A percentile compares a stretch with the other conserved stretches of the same genome.
phyloP scores from a whole-genome alignment of 1,140 invertebrate genomes.

The Diprion similis region DNA sequence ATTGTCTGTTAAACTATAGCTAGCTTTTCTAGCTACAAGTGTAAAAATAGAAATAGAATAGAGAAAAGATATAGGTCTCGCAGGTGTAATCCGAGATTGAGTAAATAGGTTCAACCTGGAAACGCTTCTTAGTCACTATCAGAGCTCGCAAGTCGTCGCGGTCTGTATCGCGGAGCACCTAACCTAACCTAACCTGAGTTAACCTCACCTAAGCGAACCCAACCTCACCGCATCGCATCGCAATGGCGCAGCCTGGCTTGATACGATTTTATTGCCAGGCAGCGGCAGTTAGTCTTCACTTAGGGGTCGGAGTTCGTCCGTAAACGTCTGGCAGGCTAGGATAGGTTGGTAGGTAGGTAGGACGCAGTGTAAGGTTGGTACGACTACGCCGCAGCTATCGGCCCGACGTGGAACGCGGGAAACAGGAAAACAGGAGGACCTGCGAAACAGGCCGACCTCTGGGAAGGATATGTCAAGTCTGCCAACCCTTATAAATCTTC shows the following conservation, averaged over 20 bases:
- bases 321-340: slow-evolving; percentile 38
- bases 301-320: slow-evolving; percentile 50
- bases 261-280: slow-evolving; percentile 50
- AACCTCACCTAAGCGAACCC: too few relatives aligned
- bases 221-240: background rate
- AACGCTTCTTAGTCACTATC: background rate
- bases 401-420: too few relatives aligned
- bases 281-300: slow-evolving; percentile 52
- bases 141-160: background rate
- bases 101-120: background rate
- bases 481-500: slow-evolving; percentile 40
- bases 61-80: too few relatives aligned
- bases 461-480: slow-evolving; percentile 43
- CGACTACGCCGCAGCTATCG: too few relatives aligned
- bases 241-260: slow-evolving; percentile 29
- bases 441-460: slow-evolving; percentile 25
- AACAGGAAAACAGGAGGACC: too few relatives aligned
- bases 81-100: background rate
- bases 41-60: too few relatives aligned
- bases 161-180: background rate
- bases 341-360: too few relatives aligned
- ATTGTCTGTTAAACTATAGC: too few relatives aligned
- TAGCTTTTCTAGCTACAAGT: too few relatives aligned
- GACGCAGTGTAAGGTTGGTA: too few relatives aligned
- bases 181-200: too few relatives aligned